A percentile compares a stretch with the other conserved stretches of the same genome.
Evolutionary conservation across 2,113 vertebrate genomes (phyloP).

Genomic region (Cichladusa arquata): DNA sequence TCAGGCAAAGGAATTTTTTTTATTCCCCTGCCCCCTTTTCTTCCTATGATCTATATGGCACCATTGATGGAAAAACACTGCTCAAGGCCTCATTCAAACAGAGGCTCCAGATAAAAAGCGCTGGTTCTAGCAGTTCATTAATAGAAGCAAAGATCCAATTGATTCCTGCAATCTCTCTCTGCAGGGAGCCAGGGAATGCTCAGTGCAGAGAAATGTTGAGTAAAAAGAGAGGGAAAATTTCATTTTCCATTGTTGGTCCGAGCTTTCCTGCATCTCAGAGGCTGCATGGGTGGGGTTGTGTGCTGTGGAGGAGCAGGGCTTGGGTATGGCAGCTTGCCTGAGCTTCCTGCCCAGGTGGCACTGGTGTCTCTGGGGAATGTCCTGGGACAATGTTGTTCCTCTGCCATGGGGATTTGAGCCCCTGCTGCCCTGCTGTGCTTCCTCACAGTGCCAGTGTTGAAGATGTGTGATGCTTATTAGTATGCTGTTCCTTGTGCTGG

Average conservation of each 20-base stretch:
- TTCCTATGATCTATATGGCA: neutral
- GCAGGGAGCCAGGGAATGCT: neutral
- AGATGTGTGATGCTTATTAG: rapidly evolving
- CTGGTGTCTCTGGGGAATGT: neutral
- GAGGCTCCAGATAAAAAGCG: neutral
- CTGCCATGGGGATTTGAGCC: neutral
- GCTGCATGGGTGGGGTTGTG: neutral
- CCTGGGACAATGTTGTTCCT: neutral
- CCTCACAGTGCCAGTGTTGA: rapidly evolving
- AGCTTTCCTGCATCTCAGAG: neutral
- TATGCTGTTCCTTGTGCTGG: neutral
- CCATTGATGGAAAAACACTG: neutral
- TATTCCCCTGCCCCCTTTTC: rapidly evolving
- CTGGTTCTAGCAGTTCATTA: neutral
- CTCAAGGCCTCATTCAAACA: neutral
- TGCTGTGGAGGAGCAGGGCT: neutral
- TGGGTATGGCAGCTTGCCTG: rapidly evolving
- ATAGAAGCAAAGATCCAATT: neutral
- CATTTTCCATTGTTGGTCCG: rapidly evolving
- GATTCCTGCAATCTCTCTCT: neutral
- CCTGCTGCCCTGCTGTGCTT: neutral
- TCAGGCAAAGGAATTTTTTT: neutral
- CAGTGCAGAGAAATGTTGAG: neutral
- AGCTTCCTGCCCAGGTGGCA: neutral
- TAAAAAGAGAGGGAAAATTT: neutral